Conservation (phyloP, 2,113 vertebrate genomes). For the Nyctibius bracteatus region DNA sequence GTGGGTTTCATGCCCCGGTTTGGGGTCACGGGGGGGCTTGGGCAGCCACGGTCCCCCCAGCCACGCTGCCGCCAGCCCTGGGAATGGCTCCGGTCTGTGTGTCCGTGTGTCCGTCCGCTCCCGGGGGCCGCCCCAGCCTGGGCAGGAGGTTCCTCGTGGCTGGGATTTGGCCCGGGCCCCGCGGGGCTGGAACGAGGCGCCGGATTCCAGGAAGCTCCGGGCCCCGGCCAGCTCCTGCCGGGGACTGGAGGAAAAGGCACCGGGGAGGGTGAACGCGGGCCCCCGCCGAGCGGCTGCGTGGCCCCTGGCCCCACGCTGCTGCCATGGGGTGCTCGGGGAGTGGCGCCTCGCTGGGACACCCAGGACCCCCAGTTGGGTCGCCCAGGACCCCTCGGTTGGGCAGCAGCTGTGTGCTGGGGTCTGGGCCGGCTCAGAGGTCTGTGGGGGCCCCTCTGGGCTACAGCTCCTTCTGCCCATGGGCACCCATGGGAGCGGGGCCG, state of each 20-base stretch:
- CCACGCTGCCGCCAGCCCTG: neutral
- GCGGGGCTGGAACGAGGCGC: constrained; percentile 10
- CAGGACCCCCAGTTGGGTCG: neutral
- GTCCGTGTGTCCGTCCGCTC: neutral
- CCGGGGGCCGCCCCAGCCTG: neutral
- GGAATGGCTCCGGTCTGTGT: neutral
- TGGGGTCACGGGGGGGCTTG: neutral
- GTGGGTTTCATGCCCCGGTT: neutral
- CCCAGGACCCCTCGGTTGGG: too few species aligned
- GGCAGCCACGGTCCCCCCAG: accelerated
- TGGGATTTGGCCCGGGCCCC: constrained; percentile 35
- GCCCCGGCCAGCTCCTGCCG: constrained; percentile 28
- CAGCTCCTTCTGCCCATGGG: neutral
- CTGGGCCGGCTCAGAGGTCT: neutral
- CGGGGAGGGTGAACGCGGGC: neutral
- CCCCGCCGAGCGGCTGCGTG: neutral
- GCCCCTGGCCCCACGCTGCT: neutral
- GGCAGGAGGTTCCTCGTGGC: constrained; percentile 30
- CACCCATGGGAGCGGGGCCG: accelerated
- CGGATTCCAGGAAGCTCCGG: constrained; percentile 57
- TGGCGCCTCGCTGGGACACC: neutral
- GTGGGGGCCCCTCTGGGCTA: neutral
- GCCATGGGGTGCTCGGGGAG: neutral
- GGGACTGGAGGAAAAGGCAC: constrained; percentile 54
- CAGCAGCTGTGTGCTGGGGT: neutral